Evolutionary conservation across 2,797 vertebrate species (phyloP), one percentile per base, ranked within the genome.

Genomic region (Eulemur coronatus): DNA sequence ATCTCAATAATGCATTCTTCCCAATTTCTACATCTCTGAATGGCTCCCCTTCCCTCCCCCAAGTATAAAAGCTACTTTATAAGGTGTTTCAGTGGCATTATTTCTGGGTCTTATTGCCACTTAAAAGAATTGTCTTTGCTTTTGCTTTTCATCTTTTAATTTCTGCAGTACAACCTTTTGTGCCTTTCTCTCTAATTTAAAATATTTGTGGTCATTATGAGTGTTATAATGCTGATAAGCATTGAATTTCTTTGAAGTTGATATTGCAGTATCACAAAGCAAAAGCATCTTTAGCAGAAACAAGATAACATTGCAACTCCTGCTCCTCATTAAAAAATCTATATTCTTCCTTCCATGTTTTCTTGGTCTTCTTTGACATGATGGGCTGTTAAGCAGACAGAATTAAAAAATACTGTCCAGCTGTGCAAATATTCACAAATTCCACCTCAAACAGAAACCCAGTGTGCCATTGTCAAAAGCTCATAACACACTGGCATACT

Each of bases 11-110:
- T 7, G 63, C 63, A 18, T 17, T 18, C 63, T n/a, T 65, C 9
- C 30, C 33, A n/a, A 65, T 65, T 65, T 65, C 33, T 65, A n/a
- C 33, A n/a, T 18, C 33, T 8, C 15, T 65, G 63, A n/a, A 65
- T 18, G 7, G 33, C 33, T 65, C n/a, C 63, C 30, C 33, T n/a
- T 4, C 1, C 0, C 7, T 15, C 1, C 7, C 9, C 7, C 33
- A 18, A 65, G 33, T 4, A 65, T 4, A n/a, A n/a, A 65, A 65
- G 33, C 63, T n/a, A n/a, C 15, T 65, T n/a, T 65, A n/a, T 65
- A 65, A 17, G 17, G 15, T 65, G 63, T 33, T 65, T n/a, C 63
- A 65, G 63, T 65, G 33, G 63, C 63, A 8, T 65, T 65, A 65
- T 65, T 65, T 65, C 33, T 15, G 1, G 33, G 63, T n/a, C 33